A percentile compares a stretch with the other conserved stretches of the same genome.
Evolutionary conservation across 2,888 invertebrate species (phyloP).

Genomic region (Zygothrica quintamaculata): DNA sequence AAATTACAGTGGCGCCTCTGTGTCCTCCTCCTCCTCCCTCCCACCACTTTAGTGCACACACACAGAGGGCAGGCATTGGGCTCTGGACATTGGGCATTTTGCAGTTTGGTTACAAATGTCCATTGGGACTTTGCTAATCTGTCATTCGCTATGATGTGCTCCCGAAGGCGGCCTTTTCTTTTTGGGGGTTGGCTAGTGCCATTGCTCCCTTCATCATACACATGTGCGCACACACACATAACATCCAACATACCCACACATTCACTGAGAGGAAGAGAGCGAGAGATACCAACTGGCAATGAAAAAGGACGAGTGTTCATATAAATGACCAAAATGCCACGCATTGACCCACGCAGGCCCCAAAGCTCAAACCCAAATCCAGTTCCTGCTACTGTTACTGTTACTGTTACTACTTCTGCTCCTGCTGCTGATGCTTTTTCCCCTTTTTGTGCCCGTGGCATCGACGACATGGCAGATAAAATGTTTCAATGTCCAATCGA

Average conservation of each 20-base stretch:
- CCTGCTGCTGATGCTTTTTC: slow-evolving; percentile 3
- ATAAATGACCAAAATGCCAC: slow-evolving; percentile 83
- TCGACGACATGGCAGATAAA: slow-evolving; percentile 81
- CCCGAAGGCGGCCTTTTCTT: slow-evolving; percentile 75
- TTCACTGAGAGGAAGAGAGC: slow-evolving; percentile 15
- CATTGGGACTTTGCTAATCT: slow-evolving; percentile 81
- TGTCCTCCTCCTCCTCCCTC: slow-evolving; percentile 18
- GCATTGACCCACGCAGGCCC: slow-evolving; percentile 74
- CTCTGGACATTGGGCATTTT: too few relatives aligned
- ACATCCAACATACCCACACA: slow-evolving; percentile 27
- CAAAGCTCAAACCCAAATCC: slow-evolving; percentile 18
- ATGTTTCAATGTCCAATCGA: slow-evolving; percentile 83
- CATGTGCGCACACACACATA: slow-evolving; percentile 49
- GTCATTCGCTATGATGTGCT: slow-evolving; percentile 81
- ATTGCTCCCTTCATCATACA: slow-evolving; percentile 33
- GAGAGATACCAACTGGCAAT: slow-evolving; percentile 62
- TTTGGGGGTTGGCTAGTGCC: slow-evolving; percentile 48
- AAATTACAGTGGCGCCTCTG: slow-evolving; percentile 62
- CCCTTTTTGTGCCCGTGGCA: slow-evolving; percentile 51
- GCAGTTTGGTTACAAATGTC: slow-evolving; percentile 80
- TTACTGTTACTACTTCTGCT: slow-evolving; percentile 19
- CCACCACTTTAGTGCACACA: slow-evolving; percentile 13
- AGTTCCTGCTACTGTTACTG: too few relatives aligned
- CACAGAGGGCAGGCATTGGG: slow-evolving; percentile 42
- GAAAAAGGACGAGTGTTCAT: slow-evolving; percentile 81